Conservation (phyloP, 2,888 invertebrate species). For the Brachylomia viminalis region DNA sequence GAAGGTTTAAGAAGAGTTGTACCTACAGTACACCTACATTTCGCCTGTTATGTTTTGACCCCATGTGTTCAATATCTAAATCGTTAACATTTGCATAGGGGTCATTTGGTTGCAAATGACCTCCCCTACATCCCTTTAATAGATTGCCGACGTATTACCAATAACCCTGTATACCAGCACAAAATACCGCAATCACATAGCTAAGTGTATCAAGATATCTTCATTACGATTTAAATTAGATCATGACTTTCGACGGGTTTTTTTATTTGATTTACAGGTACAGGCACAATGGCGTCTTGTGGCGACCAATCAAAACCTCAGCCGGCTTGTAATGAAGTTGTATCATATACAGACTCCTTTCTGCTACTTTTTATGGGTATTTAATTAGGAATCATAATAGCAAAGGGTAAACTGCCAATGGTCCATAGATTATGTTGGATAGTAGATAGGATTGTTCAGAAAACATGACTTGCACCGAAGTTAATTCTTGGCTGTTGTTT, state of each 20-base stretch:
- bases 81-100: too few relatives aligned
- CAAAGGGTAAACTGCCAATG: conserved; percentile 76
- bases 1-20: not conserved
- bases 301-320: conserved; percentile 71
- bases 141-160: too few relatives aligned
- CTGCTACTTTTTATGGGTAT: conserved; percentile 77
- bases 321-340: conserved; percentile 79
- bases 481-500: not conserved
- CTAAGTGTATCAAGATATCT: conserved; percentile 72
- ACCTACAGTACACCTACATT: not conserved
- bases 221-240: conserved; percentile 79
- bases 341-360: conserved; percentile 71
- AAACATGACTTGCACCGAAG: too few relatives aligned
- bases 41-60: too few relatives aligned
- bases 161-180: not conserved
- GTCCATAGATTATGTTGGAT: conserved; percentile 70
- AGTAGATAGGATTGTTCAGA: not conserved
- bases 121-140: too few relatives aligned
- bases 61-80: too few relatives aligned
- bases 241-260: conserved; percentile 73
- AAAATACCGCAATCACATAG: conserved; percentile 47
- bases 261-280: conserved; percentile 75
- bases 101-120: too few relatives aligned
- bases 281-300: conserved; percentile 77
- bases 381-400: conserved; percentile 84